phyloP scores from a whole-genome alignment of 2,113 vertebrate species.

The Solenodon paradoxus region DNA sequence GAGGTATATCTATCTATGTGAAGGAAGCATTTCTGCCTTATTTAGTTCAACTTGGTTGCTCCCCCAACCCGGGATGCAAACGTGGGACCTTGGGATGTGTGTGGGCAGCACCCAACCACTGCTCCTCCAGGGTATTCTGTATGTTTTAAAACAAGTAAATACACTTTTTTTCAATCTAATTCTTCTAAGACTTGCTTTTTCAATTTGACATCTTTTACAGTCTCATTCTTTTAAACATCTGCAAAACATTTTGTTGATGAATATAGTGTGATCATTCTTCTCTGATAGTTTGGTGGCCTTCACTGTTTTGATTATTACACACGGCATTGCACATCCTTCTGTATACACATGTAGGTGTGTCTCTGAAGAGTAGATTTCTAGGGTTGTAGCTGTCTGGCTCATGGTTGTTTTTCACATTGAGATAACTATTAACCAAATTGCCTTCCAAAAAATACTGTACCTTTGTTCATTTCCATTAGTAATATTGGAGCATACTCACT shows the following conservation, averaged over 20 bases:
- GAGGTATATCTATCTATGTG: too few relatives aligned
- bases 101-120: too few relatives aligned
- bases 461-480: background rate
- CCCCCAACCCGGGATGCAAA: too few relatives aligned
- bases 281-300: background rate
- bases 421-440: background rate
- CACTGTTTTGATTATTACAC: background rate
- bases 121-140: too few relatives aligned
- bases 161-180: background rate
- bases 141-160: background rate
- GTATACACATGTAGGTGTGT: background rate
- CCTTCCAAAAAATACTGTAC: background rate
- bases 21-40: too few relatives aligned
- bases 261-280: background rate
- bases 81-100: too few relatives aligned
- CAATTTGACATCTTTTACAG: background rate
- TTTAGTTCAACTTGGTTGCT: too few relatives aligned
- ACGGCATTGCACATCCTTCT: background rate
- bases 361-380: background rate
- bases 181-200: conserved; percentile 4
- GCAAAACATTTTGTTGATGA: background rate
- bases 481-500: background rate
- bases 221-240: background rate
- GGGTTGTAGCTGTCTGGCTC: background rate
- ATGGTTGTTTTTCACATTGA: background rate